A percentile compares a stretch with the other conserved stretches of the same genome.
These are phyloP conservation scores for Zaprionus inermis DNA, from an alignment of 1,140 invertebrate genomes.

Conservation along the genomic window DNA sequence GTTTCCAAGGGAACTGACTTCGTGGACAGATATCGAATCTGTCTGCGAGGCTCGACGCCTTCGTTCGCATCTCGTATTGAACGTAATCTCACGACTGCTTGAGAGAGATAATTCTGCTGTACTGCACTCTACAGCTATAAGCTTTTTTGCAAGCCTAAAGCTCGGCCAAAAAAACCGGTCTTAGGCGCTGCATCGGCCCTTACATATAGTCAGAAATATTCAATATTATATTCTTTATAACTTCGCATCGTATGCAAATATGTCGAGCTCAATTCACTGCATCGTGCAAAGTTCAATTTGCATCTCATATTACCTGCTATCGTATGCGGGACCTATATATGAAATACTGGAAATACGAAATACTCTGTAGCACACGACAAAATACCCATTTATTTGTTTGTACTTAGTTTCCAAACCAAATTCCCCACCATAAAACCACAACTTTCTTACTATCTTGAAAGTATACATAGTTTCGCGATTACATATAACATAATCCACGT, in stretches of 20 bases:
- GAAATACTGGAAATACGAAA: too few species aligned
- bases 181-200: too few species aligned
- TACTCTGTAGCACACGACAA: too few species aligned
- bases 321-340: background rate
- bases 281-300: background rate
- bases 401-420: too few species aligned
- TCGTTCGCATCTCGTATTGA: background rate
- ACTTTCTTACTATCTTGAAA: slow-evolving; percentile 19
- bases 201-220: too few species aligned
- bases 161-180: background rate
- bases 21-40: background rate
- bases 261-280: background rate
- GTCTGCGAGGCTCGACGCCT: background rate
- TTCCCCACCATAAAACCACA: slow-evolving; percentile 14
- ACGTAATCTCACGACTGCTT: background rate
- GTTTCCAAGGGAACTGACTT: background rate
- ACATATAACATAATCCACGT: too few species aligned
- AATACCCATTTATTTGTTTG: too few species aligned
- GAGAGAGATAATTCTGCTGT: background rate
- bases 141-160: background rate
- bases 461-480: background rate
- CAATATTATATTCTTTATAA: background rate
- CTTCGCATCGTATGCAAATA: background rate
- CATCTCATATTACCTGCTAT: background rate
- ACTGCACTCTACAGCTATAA: background rate